phyloP scores from a whole-genome alignment of 1,140 invertebrate genomes.

The Orussus abietinus region DNA sequence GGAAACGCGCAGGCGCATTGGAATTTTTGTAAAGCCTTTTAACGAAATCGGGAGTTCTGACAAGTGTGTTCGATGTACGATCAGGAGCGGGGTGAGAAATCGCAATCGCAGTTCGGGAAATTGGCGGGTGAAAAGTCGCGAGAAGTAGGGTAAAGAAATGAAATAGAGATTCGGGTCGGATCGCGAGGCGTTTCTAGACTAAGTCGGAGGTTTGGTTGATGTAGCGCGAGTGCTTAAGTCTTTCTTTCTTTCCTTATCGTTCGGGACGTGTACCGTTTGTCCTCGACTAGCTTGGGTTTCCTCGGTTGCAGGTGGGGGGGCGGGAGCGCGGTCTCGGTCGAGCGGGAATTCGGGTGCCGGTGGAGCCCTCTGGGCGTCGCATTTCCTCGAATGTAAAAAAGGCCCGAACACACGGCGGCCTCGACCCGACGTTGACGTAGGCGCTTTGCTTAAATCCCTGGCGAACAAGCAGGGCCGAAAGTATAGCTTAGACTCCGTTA shows the following conservation, averaged over 20 bases:
- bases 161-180: no score
- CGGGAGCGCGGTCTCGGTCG: conserved; percentile 41
- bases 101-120: no score
- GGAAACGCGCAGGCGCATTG: no score
- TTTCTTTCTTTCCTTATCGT: conserved; percentile 8
- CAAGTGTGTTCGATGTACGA: no score
- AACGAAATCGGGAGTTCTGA: no score
- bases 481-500: conserved; percentile 53
- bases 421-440: conserved; percentile 44
- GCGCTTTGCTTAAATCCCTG: conserved; percentile 48
- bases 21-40: no score
- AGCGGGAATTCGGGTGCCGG: conserved; percentile 30
- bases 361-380: conserved; percentile 39
- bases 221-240: no score
- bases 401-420: conserved; percentile 33
- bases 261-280: conserved; percentile 27
- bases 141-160: no score
- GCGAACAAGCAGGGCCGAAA: conserved; percentile 52
- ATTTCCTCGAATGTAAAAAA: conserved; percentile 49
- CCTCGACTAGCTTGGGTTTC: conserved; percentile 51
- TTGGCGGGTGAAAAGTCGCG: no score
- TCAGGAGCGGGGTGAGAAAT: no score
- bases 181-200: no score
- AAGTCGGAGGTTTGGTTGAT: no score
- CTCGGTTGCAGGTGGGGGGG: conserved; percentile 53